Conservation (phyloP, 64 coral and sea anemone species). For the Hydrozoanthus tunicans region DNA sequence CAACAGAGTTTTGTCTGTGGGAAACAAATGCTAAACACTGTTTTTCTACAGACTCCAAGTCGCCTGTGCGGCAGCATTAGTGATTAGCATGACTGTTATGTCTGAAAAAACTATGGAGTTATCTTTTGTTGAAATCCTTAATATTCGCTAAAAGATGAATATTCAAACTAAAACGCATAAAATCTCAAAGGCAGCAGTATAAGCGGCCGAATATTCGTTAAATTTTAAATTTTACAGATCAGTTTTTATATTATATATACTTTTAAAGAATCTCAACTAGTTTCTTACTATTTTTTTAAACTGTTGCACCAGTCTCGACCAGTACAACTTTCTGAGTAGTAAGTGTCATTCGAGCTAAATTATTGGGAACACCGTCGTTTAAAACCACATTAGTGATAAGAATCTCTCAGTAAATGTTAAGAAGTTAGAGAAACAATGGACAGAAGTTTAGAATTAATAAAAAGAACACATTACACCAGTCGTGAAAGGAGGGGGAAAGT, state of each 20-base stretch:
- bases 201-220: too few species aligned
- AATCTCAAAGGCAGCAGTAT: background rate
- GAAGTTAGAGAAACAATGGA: background rate
- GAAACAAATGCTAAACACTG: slow-evolving; percentile 20
- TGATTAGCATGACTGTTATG: background rate
- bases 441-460: background rate
- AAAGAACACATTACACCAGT: background rate
- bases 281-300: too few species aligned
- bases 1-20: slow-evolving; percentile 5
- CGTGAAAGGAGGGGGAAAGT: background rate
- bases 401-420: too few species aligned
- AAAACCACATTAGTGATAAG: too few species aligned
- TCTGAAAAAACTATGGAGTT: background rate
- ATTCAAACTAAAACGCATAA: background rate
- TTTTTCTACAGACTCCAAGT: slow-evolving; percentile 14
- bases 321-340: too few species aligned
- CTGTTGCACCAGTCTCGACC: too few species aligned
- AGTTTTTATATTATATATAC: too few species aligned
- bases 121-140: background rate
- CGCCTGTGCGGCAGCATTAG: background rate
- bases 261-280: too few species aligned
- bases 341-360: too few species aligned
- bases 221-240: too few species aligned
- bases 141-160: too few species aligned
- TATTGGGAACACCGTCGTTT: too few species aligned